These are phyloP conservation scores for Matsumurasca onukii DNA, from an alignment of 1,140 invertebrate species.

Conservation along the genomic window DNA sequence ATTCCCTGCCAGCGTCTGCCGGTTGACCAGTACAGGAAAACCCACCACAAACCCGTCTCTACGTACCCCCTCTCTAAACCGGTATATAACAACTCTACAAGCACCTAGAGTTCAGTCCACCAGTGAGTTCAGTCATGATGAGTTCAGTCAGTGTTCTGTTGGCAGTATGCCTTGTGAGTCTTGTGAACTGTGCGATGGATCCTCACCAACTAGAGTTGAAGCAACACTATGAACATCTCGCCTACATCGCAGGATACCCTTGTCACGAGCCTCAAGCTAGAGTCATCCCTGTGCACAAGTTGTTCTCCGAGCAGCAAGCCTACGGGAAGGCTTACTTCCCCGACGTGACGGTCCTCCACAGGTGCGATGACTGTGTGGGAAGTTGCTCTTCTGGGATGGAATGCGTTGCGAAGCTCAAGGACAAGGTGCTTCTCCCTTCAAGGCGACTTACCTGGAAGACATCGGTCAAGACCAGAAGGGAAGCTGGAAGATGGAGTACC, in stretches of 20 bases:
- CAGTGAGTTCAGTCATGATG: background rate
- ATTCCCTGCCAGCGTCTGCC: too few species aligned
- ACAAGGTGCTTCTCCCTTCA: background rate
- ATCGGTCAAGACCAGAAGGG: conserved; percentile 3
- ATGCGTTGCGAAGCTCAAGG: background rate
- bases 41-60: too few species aligned
- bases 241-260: conserved; percentile 3
- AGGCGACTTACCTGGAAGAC: conserved; percentile 12
- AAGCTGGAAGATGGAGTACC: background rate
- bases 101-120: too few species aligned
- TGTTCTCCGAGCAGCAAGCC: background rate
- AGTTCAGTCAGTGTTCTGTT: background rate
- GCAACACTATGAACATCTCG: conserved; percentile 11
- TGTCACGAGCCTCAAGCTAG: conserved; percentile 5
- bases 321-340: conserved; percentile 13
- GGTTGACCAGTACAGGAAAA: too few species aligned
- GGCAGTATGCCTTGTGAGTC: too few species aligned
- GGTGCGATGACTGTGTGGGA: background rate
- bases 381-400: background rate
- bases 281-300: background rate
- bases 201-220: background rate
- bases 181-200: too few species aligned
- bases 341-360: conserved; percentile 4
- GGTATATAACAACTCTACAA: too few species aligned
- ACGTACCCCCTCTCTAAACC: too few species aligned